These are phyloP conservation scores for Brachionus rubens DNA, from an alignment of 1,140 invertebrate species.

Conservation along the genomic window DNA sequence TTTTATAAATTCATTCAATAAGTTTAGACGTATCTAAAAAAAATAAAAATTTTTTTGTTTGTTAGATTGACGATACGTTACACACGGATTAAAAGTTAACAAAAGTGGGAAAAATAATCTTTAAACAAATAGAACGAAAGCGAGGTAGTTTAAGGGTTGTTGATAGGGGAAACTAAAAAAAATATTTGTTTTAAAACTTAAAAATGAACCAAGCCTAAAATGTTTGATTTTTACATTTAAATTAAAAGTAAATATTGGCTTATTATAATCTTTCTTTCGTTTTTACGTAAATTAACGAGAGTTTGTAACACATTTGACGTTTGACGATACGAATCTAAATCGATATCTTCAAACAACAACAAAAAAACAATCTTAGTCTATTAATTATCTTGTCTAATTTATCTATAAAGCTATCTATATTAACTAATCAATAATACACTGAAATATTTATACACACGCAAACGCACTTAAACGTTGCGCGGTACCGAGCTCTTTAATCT, in stretches of 20 bases:
- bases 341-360: background rate
- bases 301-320: background rate
- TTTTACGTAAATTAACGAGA: no score
- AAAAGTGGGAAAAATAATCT: conserved; percentile 2
- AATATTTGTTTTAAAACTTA: conserved; percentile 32
- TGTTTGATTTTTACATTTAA: conserved; percentile 33
- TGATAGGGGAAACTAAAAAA: no score
- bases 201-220: background rate
- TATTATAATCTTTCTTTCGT: background rate
- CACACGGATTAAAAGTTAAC: no score
- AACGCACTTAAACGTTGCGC: conserved; percentile 1
- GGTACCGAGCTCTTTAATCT: background rate
- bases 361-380: background rate
- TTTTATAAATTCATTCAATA: conserved; percentile 17
- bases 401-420: conserved; percentile 34
- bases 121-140: no score
- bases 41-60: no score
- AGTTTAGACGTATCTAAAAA: conserved; percentile 2
- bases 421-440: conserved; percentile 6
- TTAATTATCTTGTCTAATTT: conserved; percentile 44
- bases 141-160: no score
- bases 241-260: conserved; percentile 31
- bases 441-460: conserved; percentile 30
- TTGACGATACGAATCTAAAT: conserved; percentile 2
- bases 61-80: no score